phyloP scores from a whole-genome alignment of 35 echinoderm and acorn worm species.

The Anneissia japonica region DNA sequence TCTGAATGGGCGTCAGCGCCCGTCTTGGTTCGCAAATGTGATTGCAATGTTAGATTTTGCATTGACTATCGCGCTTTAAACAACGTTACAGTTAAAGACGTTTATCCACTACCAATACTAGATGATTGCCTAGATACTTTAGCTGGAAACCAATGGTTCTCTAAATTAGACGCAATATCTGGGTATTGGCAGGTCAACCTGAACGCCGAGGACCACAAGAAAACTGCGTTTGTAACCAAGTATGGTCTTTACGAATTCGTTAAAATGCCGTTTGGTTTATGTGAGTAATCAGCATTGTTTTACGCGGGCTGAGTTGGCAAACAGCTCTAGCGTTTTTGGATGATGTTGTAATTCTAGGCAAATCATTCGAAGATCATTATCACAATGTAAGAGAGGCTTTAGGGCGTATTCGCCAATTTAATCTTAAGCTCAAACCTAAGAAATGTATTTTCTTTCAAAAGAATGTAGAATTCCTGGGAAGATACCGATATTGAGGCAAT shows the following conservation, averaged over 20 bases:
- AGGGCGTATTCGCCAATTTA: not conserved
- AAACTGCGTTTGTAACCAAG: conserved; percentile 4
- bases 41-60: not conserved
- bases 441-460: conserved; percentile 31
- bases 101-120: not conserved
- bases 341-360: conserved; percentile 19
- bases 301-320: conserved; percentile 18
- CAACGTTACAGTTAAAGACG: not conserved
- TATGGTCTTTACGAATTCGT: conserved; percentile 12
- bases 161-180: too few relatives aligned
- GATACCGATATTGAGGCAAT: conserved; percentile 8
- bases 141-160: not conserved
- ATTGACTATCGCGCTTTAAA: not conserved
- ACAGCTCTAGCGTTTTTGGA: conserved; percentile 33
- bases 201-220: not conserved
- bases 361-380: conserved; percentile 12
- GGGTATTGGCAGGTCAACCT: too few relatives aligned
- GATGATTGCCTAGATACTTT: conserved; percentile 5
- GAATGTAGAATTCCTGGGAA: conserved; percentile 17
- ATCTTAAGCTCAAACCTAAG: conserved; percentile 30
- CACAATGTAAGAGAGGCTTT: not conserved
- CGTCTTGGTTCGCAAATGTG: not conserved
- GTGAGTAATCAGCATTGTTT: conserved; percentile 2
- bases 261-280: conserved; percentile 14
- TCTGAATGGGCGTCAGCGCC: not conserved